Conservation (phyloP, 2,797 vertebrate genomes). For the Petrocephalus schoutedeni region DNA sequence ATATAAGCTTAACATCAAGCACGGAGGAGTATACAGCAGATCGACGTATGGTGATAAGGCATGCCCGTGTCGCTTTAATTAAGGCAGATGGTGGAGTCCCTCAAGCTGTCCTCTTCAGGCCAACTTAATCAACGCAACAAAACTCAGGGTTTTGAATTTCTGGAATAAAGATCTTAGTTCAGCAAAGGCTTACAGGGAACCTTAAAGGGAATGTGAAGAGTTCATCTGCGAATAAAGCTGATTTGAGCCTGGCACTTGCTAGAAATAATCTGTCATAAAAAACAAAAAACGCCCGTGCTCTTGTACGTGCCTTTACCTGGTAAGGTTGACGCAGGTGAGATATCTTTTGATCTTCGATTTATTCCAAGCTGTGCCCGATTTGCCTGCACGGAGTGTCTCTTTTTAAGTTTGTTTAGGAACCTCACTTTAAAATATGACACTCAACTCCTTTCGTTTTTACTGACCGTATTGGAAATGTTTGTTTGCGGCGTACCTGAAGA, state of each 20-base stretch:
- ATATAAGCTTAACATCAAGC: background rate
- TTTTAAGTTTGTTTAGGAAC: background rate
- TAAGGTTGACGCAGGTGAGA: background rate
- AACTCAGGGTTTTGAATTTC: background rate
- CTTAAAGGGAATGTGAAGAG: background rate
- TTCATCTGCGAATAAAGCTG: background rate
- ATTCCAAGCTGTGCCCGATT: background rate
- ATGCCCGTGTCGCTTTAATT: background rate
- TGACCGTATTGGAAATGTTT: background rate
- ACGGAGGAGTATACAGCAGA: background rate
- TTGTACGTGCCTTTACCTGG: background rate
- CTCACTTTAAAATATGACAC: background rate
- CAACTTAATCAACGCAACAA: constrained; percentile 9
- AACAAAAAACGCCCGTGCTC: background rate
- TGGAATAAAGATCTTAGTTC: background rate
- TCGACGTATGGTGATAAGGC: background rate
- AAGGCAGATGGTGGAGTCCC: constrained; percentile 10
- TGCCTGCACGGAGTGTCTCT: background rate
- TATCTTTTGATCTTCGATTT: constrained; percentile 4
- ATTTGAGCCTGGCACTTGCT: background rate
- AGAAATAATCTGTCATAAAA: background rate
- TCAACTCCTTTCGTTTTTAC: background rate
- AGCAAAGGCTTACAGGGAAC: background rate
- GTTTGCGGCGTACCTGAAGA: background rate
- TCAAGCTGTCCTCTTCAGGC: background rate